Conservation (phyloP, 1,140 invertebrate genomes). For the Onthophagus taurus region DNA sequence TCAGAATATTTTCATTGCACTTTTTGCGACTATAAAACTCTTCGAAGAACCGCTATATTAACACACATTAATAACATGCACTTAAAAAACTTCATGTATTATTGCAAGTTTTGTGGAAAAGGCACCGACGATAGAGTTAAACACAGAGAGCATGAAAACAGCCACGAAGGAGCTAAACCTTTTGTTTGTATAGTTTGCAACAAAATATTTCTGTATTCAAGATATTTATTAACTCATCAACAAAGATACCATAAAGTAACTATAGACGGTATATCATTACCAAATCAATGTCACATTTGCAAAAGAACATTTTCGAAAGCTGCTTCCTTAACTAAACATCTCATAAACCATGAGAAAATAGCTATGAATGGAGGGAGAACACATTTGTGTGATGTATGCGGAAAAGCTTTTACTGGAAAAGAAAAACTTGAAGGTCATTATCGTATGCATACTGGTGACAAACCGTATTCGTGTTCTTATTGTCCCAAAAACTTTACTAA, state of each 20-base stretch:
- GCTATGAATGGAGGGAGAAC: slow-evolving; percentile 19
- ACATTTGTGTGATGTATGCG: slow-evolving; percentile 45
- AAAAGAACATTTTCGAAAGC: slow-evolving; percentile 20
- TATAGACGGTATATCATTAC: slow-evolving; percentile 23
- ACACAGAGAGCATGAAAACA: slow-evolving; percentile 48
- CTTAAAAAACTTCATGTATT: slow-evolving; percentile 35
- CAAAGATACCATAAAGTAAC: slow-evolving; percentile 24
- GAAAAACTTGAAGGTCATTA: slow-evolving; percentile 50
- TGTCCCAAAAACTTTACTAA: slow-evolving; percentile 64
- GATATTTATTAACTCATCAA: slow-evolving; percentile 26
- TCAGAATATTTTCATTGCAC: slow-evolving; percentile 15
- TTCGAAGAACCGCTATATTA: slow-evolving; percentile 21
- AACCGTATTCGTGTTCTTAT: slow-evolving; percentile 41
- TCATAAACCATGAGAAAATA: slow-evolving; percentile 2
- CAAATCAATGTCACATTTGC: slow-evolving; percentile 26
- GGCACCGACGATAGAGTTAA: slow-evolving; percentile 34
- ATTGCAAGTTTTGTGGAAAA: slow-evolving; percentile 44
- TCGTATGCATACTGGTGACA: slow-evolving; percentile 45
- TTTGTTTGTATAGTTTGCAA: slow-evolving; percentile 37
- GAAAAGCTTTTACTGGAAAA: slow-evolving; percentile 46
- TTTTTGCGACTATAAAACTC: slow-evolving; percentile 21
- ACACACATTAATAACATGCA: slow-evolving; percentile 27
- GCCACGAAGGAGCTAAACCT: slow-evolving; percentile 57
- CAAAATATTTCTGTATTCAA: slow-evolving; percentile 26
- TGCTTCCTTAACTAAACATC: slow-evolving; percentile 23